phyloP scores from a whole-genome alignment of 2,888 invertebrate species.

The Nomada goodeniana region DNA sequence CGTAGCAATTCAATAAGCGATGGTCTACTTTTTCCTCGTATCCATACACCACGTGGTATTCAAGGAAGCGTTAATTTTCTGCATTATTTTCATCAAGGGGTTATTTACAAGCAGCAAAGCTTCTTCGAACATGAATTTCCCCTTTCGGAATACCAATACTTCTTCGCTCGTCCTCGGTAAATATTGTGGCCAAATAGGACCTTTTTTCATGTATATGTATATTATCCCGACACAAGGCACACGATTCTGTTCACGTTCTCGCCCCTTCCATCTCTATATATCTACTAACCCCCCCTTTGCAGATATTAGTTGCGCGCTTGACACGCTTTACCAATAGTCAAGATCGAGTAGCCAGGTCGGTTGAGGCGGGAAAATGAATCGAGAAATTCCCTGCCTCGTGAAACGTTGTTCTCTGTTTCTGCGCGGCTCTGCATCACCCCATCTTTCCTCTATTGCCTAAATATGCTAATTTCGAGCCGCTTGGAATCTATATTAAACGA shows the following conservation, averaged over 20 bases:
- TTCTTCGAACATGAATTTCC: constrained; percentile 25
- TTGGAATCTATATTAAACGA: neutral
- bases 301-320: constrained; percentile 45
- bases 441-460: neutral
- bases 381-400: neutral
- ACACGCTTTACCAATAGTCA: constrained; percentile 29
- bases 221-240: constrained; percentile 21
- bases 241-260: constrained; percentile 18
- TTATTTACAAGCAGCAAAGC: constrained; percentile 13
- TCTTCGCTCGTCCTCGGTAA: constrained; percentile 8
- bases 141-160: constrained; percentile 7
- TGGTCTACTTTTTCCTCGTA: constrained; percentile 30
- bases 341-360: neutral
- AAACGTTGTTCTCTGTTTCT: neutral
- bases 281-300: constrained; percentile 14
- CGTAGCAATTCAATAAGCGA: constrained; percentile 41
- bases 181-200: constrained; percentile 1
- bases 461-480: neutral
- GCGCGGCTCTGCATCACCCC: too few species aligned
- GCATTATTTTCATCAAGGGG: constrained; percentile 24
- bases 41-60: constrained; percentile 15
- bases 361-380: constrained; percentile 22
- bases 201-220: constrained; percentile 30
- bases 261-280: neutral
- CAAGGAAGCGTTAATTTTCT: constrained; percentile 23